These are phyloP conservation scores for Octopus bimaculoides DNA, from an alignment of 1,140 invertebrate species.

Conservation along the genomic window DNA sequence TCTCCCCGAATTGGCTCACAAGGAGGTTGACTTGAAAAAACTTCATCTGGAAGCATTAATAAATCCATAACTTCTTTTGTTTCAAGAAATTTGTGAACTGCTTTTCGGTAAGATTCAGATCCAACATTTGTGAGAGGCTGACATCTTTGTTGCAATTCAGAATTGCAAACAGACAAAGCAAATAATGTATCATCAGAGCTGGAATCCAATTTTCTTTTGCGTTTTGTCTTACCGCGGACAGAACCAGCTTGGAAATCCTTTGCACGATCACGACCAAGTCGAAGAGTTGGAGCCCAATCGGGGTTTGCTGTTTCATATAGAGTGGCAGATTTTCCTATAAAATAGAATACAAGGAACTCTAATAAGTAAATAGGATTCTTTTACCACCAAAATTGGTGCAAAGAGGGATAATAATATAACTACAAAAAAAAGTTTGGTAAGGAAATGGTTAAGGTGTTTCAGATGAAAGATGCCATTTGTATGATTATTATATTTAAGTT, in stretches of 20 bases:
- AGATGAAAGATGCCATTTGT: no score
- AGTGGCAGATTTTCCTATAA: background rate
- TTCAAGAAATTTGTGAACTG: background rate
- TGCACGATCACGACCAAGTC: background rate
- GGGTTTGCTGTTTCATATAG: background rate
- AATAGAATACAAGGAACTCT: background rate
- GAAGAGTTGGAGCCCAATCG: background rate
- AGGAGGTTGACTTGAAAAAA: background rate
- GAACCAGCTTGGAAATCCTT: background rate
- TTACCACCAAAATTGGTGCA: no score
- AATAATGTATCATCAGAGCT: background rate
- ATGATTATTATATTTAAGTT: no score
- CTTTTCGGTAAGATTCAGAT: background rate
- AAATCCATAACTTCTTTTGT: slow-evolving; percentile 3
- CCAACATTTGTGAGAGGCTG: background rate
- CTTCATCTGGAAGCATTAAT: background rate
- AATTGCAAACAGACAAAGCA: background rate
- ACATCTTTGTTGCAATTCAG: background rate
- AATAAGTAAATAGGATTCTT: no score
- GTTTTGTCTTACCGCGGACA: background rate
- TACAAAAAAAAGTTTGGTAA: no score
- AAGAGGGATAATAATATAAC: no score
- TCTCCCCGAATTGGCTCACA: background rate
- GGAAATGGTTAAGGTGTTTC: no score
- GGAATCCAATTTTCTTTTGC: background rate